Conservation (phyloP, 1,140 invertebrate species). For the Macrotrachela quadricornifera region DNA sequence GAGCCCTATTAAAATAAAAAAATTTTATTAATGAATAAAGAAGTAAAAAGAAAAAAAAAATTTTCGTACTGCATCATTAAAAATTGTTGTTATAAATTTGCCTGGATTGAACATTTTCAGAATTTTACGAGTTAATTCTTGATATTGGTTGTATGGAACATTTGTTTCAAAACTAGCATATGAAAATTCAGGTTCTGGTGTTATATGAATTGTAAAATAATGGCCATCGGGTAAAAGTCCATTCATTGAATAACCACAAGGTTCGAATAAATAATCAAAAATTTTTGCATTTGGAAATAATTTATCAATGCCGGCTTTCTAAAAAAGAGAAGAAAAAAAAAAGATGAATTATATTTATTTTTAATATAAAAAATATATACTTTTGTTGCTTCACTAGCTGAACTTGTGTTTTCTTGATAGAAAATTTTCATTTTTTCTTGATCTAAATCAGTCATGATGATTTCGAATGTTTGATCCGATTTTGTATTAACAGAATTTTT, state of each 20-base stretch:
- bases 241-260: slow-evolving; percentile 98
- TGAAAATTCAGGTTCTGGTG: slow-evolving; percentile 80
- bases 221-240: slow-evolving; percentile 73
- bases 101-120: slow-evolving; percentile 66
- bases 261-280: slow-evolving; percentile 89
- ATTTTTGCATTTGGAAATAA: slow-evolving; percentile 78
- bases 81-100: slow-evolving; percentile 78
- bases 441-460: slow-evolving; percentile 38
- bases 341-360: too few relatives aligned
- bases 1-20: too few relatives aligned
- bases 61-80: slow-evolving; percentile 46
- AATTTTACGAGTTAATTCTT: slow-evolving; percentile 57
- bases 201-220: slow-evolving; percentile 98
- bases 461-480: slow-evolving; percentile 58
- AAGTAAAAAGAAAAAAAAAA: too few relatives aligned
- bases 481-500: slow-evolving; percentile 33
- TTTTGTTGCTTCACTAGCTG: slow-evolving; percentile 62
- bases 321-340: too few relatives aligned
- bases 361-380: slow-evolving; percentile 13
- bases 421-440: slow-evolving; percentile 70
- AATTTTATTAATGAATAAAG: too few relatives aligned
- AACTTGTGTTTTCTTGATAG: slow-evolving; percentile 48
- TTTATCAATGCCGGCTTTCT: slow-evolving; percentile 64
- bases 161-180: slow-evolving; percentile 98
- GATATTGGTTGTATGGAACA: slow-evolving; percentile 52